Conservation (phyloP, 2,888 invertebrate genomes). For the Tipula lateralis region DNA sequence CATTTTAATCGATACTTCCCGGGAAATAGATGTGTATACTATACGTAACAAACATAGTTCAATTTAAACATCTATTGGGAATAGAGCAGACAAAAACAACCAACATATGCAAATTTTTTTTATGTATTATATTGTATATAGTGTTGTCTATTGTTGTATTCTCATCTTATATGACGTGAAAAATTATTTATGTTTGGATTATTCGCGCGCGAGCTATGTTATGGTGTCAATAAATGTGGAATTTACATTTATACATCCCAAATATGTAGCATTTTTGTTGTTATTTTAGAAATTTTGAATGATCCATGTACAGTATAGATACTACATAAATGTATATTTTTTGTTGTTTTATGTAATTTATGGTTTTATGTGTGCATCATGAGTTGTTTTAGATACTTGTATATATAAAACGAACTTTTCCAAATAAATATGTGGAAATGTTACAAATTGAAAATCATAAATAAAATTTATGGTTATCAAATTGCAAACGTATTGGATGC, state of each 20-base stretch:
- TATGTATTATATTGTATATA: neutral
- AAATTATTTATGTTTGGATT: neutral
- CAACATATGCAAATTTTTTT: neutral
- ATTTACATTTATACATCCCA: neutral
- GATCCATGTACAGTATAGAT: neutral
- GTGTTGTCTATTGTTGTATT: neutral
- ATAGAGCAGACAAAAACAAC: neutral
- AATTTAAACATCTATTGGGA: neutral
- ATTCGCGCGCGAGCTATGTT: neutral
- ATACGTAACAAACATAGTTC: neutral
- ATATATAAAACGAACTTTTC: neutral
- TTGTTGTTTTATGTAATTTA: neutral
- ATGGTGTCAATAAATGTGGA: neutral
- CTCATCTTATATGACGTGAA: neutral
- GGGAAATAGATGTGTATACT: neutral
- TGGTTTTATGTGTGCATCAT: neutral
- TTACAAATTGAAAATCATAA: neutral
- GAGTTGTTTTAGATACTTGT: neutral
- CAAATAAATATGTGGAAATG: neutral
- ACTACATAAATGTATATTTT: neutral
- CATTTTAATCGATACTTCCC: conserved; percentile 19
- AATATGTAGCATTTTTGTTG: neutral
- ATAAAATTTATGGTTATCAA: neutral
- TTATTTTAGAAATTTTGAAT: neutral
- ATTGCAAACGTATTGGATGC: neutral